phyloP scores from a whole-genome alignment of 2,113 vertebrate genomes.

The Rhizomys pruinosus region DNA sequence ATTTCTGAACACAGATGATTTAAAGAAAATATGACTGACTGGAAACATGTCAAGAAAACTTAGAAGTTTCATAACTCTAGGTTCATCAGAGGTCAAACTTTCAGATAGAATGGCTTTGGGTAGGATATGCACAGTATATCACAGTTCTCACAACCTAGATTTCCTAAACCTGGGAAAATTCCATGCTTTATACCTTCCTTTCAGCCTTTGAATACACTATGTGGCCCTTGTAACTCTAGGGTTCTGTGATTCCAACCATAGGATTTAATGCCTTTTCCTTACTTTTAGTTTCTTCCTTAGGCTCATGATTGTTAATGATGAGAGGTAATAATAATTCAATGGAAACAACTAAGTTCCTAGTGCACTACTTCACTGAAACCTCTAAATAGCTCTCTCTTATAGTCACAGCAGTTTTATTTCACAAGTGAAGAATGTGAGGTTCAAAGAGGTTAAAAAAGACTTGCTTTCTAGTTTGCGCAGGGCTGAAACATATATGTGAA shows the following conservation, averaged over 20 bases:
- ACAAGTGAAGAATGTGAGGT: not conserved
- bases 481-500: not conserved
- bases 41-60: not conserved
- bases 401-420: not conserved
- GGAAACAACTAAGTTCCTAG: not conserved
- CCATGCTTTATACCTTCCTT: not conserved
- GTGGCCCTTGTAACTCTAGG: not conserved
- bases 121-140: not conserved
- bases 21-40: slow-evolving; percentile 18
- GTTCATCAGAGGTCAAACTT: not conserved
- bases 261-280: not conserved
- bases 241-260: not conserved
- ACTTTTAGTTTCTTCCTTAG: not conserved
- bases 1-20: not conserved
- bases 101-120: not conserved
- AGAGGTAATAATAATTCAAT: not conserved
- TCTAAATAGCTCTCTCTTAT: not conserved
- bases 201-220: not conserved
- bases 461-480: not conserved
- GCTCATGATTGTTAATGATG: not conserved
- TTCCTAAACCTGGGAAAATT: not conserved
- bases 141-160: not conserved
- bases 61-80: not conserved
- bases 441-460: not conserved
- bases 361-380: not conserved